Conservation (phyloP, 1,140 invertebrate genomes). For the Achatina immaculata region DNA sequence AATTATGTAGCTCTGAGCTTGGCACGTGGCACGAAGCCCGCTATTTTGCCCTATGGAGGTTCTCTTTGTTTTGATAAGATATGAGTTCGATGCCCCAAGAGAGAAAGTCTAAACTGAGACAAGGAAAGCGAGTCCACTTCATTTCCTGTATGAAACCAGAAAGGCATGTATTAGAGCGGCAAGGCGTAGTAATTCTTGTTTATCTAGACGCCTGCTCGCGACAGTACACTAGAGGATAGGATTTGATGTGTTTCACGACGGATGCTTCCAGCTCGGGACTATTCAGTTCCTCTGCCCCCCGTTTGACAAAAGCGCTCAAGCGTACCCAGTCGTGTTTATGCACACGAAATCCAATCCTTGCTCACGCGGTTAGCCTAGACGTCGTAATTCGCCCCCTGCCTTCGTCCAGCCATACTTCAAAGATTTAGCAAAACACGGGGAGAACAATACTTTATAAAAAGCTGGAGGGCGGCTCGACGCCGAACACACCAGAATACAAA, state of each 20-base stretch:
- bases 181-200: constrained; percentile 5
- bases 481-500: neutral
- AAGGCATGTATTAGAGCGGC: neutral
- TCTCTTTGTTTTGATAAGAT: neutral
- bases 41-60: neutral
- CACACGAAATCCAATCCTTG: constrained; percentile 1
- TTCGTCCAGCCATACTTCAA: neutral
- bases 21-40: neutral
- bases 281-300: neutral
- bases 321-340: constrained; percentile 19
- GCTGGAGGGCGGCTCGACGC: neutral
- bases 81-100: neutral
- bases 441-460: neutral
- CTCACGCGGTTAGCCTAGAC: neutral
- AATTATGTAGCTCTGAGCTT: neutral
- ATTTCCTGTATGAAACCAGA: neutral
- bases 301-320: neutral
- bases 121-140: neutral
- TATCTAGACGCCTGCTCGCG: constrained; percentile 15
- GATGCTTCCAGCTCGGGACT: neutral
- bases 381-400: neutral
- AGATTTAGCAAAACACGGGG: constrained; percentile 11
- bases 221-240: neutral
- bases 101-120: neutral
- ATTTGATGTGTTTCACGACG: constrained; percentile 7